Base-by-base conservation (phyloP, 2,888 invertebrate genomes). In the Hartigia nigra region DNA sequence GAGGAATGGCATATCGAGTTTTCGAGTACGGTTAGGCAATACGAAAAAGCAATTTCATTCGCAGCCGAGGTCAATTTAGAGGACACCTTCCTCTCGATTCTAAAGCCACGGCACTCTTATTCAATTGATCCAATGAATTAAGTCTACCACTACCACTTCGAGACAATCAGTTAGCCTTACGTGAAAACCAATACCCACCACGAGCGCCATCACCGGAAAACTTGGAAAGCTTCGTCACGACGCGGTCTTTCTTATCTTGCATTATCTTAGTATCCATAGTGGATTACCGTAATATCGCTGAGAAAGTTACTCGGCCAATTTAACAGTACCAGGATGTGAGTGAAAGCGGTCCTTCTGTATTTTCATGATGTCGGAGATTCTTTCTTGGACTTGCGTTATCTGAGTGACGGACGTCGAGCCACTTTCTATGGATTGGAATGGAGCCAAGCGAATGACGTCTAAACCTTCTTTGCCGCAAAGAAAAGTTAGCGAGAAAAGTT, bases 111-210 rank as follows among this genome's bases (percentile, higher is more conserved):
- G 35, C 36, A 36, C 75, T 35, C 75, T 75, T 75, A 75, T 35
- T 75, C 75, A 35, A 75, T 75, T 75, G 75, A 36, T 75, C 75
- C 75, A 75, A 75, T 75, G 75, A 75, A 75, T 31, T 35, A 35
- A 75, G 36, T 75, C 75, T 75, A 11, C 31, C 23, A 34, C 35
- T 35, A 34, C 75, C 36, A 36, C 36, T 75, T 75, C 36, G n/a
- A 31, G 75, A 23, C 9, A 35, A 34, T 14, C 72, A 34, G 23
- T 36, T 31, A n/a, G 31, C 36, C 36, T 75, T 11, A 12, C 34
- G 75, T 23, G 75, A n/a, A 75, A 31, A 75, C 34, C 75, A 32
- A 72, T 55, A 55, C 72, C 31, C 31, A 32, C 72, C 31, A 31
- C 72, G 31, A 23, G 31, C 72, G 31, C 72, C 9, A 31, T 72